These are phyloP conservation scores for Poecilia latipinna DNA, from an alignment of 2,113 vertebrate genomes.

Conservation along the genomic window DNA sequence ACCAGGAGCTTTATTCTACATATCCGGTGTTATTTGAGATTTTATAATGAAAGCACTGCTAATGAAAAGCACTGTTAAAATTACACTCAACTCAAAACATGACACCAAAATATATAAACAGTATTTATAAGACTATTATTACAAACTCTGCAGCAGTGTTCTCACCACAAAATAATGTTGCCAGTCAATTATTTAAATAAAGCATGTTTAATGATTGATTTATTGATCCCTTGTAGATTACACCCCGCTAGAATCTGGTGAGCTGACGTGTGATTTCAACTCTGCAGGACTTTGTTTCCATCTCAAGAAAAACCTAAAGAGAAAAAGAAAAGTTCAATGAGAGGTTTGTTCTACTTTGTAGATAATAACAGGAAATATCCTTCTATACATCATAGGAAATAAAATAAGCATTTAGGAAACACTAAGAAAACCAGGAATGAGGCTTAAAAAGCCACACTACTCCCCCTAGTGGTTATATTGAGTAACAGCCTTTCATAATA, in stretches of 20 bases:
- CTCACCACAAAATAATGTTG: conserved; percentile 21
- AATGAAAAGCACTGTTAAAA: conserved; percentile 19
- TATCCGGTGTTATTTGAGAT: background rate
- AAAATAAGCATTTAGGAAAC: background rate
- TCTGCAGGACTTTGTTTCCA: conserved; percentile 9
- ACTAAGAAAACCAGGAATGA: no score
- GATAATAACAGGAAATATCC: no score
- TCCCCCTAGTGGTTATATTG: conserved; percentile 8
- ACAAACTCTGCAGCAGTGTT: conserved; percentile 42
- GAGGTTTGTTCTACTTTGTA: background rate
- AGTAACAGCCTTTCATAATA: conserved; percentile 28
- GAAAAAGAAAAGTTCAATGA: background rate
- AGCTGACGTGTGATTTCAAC: conserved; percentile 3
- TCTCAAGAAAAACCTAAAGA: conserved; percentile 73
- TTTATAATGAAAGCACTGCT: conserved; percentile 41
- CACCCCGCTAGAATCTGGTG: conserved; percentile 10
- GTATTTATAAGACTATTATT: conserved; percentile 60
- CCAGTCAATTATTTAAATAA: conserved; percentile 30
- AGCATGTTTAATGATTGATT: conserved; percentile 40
- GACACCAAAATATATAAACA: conserved; percentile 63
- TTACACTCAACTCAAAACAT: conserved; percentile 37
- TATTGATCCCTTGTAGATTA: conserved; percentile 28
- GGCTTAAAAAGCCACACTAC: background rate
- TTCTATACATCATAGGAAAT: background rate
- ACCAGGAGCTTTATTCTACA: background rate